Base-by-base conservation (phyloP, 1,140 invertebrate species). In the Drosophila busckii region DNA sequence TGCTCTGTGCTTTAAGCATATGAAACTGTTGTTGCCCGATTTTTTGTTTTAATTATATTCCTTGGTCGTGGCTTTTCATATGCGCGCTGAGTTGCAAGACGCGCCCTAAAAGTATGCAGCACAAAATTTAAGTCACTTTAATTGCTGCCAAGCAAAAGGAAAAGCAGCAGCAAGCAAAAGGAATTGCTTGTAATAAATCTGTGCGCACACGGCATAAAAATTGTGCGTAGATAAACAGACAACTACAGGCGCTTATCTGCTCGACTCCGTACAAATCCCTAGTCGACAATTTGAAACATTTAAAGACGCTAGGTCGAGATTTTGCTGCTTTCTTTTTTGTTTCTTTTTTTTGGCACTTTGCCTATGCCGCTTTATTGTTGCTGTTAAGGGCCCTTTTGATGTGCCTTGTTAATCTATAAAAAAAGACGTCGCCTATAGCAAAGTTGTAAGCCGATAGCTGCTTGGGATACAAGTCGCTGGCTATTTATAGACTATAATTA, bases 241-340 rank as follows among this genome's bases (percentile, higher is more conserved):
- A 80, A 68, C 69, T 82, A 80, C 63, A 61, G 69, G 52, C 65
- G 69, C 75, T 80, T 80, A 80, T 80, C 75, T 75, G 56, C 37
- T 64, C 76, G 60, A 80, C 75, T 61, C 75, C 75, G 56, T 45
- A 60, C 76, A 80, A 80, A 82, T 80, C 75, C 75, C 75, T 75
- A 82, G 75, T 75, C 56, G 75, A 70, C 75, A 66, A 80, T 80
- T 82, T 68, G 75, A 80, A 80, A 80, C 75, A 82, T 80, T 80
- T 82, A 80, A 80, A 82, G 69, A 75, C 60, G 65, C 31, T 34
- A 41, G 48, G 34, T 59, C 38, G 34, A 55, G 73, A 68, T 75
- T 75, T 58, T 28, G 20, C 22, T 25, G 44, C 17, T 17, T 8
- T 26, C 8, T 32, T 26, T 48, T 34, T 40, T 7, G 20, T 53